phyloP scores from a whole-genome alignment of 2,113 vertebrate genomes.

The Alectura lathami region DNA sequence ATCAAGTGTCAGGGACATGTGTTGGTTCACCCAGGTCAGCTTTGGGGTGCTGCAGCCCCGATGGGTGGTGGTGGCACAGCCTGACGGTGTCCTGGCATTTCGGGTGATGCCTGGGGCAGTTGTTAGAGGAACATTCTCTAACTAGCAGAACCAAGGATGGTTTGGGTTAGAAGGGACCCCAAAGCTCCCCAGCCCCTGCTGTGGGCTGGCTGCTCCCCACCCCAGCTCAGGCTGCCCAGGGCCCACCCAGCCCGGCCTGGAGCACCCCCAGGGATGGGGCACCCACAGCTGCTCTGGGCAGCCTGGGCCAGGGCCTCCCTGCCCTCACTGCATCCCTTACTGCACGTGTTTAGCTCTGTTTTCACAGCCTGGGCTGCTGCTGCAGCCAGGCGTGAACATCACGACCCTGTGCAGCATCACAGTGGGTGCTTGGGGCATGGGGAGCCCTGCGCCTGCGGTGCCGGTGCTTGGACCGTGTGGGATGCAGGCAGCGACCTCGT shows the following conservation, averaged over 20 bases:
- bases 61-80: too few species aligned
- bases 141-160: too few species aligned
- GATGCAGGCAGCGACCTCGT: neutral
- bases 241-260: too few species aligned
- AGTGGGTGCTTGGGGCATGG: too few species aligned
- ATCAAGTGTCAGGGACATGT: fast-evolving
- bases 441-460: neutral
- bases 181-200: neutral
- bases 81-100: neutral
- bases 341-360: too few species aligned
- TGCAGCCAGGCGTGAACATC: neutral
- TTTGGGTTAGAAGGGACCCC: neutral
- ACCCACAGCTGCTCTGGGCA: too few species aligned
- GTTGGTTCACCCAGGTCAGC: neutral
- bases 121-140: fast-evolving
- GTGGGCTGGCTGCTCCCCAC: too few species aligned
- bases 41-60: neutral
- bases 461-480: neutral
- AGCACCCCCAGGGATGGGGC: too few species aligned
- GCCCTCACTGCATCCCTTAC: too few species aligned
- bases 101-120: neutral
- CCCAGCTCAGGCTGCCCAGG: too few species aligned
- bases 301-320: too few species aligned
- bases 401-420: too few species aligned
- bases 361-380: neutral